A percentile compares a stretch with the other conserved stretches of the same genome.
phyloP scores from a whole-genome alignment of 2,113 vertebrate genomes.

The Mystacornis crossleyi region DNA sequence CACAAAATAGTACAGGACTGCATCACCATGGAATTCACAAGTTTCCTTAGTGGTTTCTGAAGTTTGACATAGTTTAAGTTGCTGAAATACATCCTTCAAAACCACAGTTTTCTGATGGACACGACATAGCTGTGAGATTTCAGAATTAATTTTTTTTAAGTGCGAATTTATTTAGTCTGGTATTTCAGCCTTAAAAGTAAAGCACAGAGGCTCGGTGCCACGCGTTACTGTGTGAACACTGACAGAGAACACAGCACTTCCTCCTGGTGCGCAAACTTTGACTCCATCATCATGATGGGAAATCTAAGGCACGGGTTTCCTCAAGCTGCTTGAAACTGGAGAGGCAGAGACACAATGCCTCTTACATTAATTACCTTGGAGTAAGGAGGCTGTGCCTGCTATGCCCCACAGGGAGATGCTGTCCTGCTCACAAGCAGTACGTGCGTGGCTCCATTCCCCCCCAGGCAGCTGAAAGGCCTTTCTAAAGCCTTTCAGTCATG shows the following conservation, averaged over 20 bases:
- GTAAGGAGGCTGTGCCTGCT: background rate
- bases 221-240: rapidly evolving
- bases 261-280: background rate
- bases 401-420: background rate
- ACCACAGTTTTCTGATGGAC: background rate
- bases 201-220: rapidly evolving
- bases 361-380: rapidly evolving
- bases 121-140: background rate
- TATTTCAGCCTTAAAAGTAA: background rate
- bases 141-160: background rate
- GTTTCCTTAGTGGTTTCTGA: background rate
- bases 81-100: background rate
- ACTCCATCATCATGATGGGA: rapidly evolving
- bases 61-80: background rate
- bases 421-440: background rate
- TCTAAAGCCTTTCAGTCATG: background rate
- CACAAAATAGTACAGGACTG: background rate
- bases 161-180: background rate
- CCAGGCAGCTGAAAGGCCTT: background rate
- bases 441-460: rapidly evolving
- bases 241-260: background rate
- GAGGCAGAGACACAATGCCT: background rate
- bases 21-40: background rate
- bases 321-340: background rate
- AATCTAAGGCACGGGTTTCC: background rate